Evolutionary conservation across 2,888 invertebrate genomes (phyloP).

Genomic region (Psococerastis gibbosa): DNA sequence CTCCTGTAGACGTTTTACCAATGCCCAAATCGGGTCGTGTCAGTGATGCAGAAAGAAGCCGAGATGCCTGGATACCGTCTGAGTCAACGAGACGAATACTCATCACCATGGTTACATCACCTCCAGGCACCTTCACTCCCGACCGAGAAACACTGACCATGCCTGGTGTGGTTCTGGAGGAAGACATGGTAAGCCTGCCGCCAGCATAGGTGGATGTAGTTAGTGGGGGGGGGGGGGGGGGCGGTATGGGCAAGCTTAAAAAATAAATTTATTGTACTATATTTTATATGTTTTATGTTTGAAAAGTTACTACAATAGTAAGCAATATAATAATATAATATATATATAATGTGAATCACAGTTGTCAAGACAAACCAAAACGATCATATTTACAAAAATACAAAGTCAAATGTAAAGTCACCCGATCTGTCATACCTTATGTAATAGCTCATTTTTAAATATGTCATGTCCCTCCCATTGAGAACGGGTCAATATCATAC

Average conservation of each 20-base stretch:
- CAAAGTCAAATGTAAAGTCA: too few relatives aligned
- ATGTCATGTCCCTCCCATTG: too few relatives aligned
- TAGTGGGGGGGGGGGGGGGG: slow-evolving; percentile 32
- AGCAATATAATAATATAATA: too few relatives aligned
- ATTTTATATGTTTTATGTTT: not conserved
- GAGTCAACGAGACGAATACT: slow-evolving; percentile 51
- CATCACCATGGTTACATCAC: slow-evolving; percentile 39
- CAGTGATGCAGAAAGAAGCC: slow-evolving; percentile 21
- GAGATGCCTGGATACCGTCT: slow-evolving; percentile 68
- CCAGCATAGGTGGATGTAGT: slow-evolving; percentile 13
- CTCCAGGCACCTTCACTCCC: slow-evolving; percentile 48
- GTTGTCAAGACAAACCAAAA: too few relatives aligned
- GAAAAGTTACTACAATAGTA: not conserved
- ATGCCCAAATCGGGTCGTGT: slow-evolving; percentile 17
- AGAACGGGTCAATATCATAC: too few relatives aligned
- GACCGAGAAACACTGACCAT: slow-evolving; percentile 60
- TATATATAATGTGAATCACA: too few relatives aligned
- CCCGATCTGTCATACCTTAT: too few relatives aligned
- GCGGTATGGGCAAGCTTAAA: slow-evolving; percentile 23
- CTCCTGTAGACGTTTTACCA: slow-evolving; percentile 15
- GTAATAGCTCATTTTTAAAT: too few relatives aligned
- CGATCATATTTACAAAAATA: too few relatives aligned
- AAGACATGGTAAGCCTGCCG: slow-evolving; percentile 47
- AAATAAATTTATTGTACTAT: slow-evolving; percentile 1
- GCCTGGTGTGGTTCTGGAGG: slow-evolving; percentile 65